These are phyloP conservation scores for Spongilla lacustris DNA, from an alignment of 37 sponge, comb jelly and placozoan species.

Conservation along the genomic window DNA sequence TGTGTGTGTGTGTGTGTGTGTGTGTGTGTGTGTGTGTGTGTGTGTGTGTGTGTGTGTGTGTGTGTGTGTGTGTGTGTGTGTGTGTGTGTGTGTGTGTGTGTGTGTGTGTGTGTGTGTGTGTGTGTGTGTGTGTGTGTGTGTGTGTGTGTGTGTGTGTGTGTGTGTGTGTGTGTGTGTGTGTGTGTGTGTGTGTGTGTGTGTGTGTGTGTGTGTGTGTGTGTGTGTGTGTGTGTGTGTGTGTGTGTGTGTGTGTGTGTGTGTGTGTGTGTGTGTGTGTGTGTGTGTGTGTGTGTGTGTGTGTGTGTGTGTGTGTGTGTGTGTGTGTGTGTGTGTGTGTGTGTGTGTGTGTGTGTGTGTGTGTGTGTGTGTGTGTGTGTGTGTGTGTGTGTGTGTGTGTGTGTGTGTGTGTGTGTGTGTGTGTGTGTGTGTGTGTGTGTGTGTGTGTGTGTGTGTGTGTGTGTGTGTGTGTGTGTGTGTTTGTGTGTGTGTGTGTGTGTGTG, in stretches of 20 bases:
- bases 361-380: neutral
- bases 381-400: neutral
- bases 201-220: neutral
- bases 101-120: neutral
- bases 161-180: neutral
- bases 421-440: neutral
- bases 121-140: neutral
- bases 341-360: neutral
- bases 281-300: constrained; percentile 4
- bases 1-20: neutral
- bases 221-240: neutral
- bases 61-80: neutral
- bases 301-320: neutral
- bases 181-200: neutral
- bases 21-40: constrained; percentile 1
- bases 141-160: neutral
- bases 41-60: neutral
- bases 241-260: neutral
- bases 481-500: neutral
- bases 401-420: neutral
- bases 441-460: neutral
- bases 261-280: neutral
- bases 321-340: neutral
- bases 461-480: neutral
- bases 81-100: neutral